Evolutionary conservation across 2,113 vertebrate species (phyloP), one percentile per base, ranked within the genome.

Genomic region (Pteruthius melanotis): DNA sequence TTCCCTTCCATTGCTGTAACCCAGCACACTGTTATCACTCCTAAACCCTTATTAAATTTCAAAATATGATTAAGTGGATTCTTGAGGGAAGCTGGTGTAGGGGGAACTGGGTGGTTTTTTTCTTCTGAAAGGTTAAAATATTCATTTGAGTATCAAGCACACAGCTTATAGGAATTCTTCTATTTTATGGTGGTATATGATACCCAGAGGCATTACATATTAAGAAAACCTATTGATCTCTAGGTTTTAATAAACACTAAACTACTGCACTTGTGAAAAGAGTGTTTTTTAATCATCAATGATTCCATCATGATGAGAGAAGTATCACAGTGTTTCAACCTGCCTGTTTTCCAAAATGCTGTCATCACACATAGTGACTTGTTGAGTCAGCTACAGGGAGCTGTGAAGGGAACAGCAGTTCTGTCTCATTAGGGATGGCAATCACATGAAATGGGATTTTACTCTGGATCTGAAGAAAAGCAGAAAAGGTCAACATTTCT

Each of bases 41-140:
- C 72, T 78, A 64, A 93, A 96, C 75, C 68, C 88, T 50, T 88
- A 86, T 90, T 88, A 92, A 91, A 83, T 93, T 94, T 92, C 93
- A 94, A 95, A 96, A 95, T 86, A 89, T 45, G 83, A 95, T 94
- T 93, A 96, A 94, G 47, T 75, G 52, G 69, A 49, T 96, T 93
- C 80, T 83, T 90, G 90, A 90, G 60, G 37, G 27, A 87, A 93
- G 90, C 22, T 13, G 37, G 39, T 42, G 26, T 53, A 63, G 63
- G 44, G 61, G 52, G 59, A 57, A n/a, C 10, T 8, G 19, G 27
- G 11, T 53, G 26, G 1, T 1, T 28, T 85, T 80, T 92, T 85
- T 26, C 28, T 76, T 21, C 60, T 75, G 56, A 95, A 96, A 94
- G 90, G 92, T 96, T 96, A 94, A 93, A 52, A 75, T 95, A 75